Percentiles rank a stretch among this genome's conserved stretches.
Conservation (phyloP, 2,888 invertebrate genomes). For the Adineta ricciae region DNA sequence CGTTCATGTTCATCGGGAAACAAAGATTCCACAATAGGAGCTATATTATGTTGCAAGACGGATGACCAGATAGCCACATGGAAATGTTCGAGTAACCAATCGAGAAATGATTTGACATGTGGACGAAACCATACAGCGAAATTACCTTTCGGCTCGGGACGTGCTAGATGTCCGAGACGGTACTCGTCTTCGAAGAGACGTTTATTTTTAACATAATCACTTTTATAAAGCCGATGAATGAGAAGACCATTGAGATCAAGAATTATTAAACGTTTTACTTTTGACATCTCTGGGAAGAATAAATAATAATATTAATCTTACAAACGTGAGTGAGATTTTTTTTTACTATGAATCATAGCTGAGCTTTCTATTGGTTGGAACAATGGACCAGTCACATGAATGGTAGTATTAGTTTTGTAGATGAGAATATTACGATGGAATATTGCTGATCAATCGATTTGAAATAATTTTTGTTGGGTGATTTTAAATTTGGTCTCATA, state of each 20-base stretch:
- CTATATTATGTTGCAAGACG: not conserved
- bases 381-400: not conserved
- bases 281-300: not conserved
- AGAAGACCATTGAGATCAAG: slow-evolving; percentile 13
- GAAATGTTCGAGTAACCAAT: not conserved
- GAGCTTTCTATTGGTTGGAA: not conserved
- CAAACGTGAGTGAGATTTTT: no score
- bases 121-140: slow-evolving; percentile 18
- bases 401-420: not conserved
- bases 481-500: not conserved
- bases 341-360: not conserved
- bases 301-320: not conserved
- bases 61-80: slow-evolving; percentile 5
- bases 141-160: not conserved
- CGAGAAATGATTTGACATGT: not conserved
- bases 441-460: not conserved
- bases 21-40: not conserved
- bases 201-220: not conserved
- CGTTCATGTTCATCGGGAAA: not conserved
- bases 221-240: not conserved
- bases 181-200: not conserved
- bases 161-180: not conserved
- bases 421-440: not conserved
- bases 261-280: not conserved
- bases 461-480: not conserved